phyloP scores from a whole-genome alignment of 2,797 vertebrate genomes.

The Ctenopoma kingsleyae region DNA sequence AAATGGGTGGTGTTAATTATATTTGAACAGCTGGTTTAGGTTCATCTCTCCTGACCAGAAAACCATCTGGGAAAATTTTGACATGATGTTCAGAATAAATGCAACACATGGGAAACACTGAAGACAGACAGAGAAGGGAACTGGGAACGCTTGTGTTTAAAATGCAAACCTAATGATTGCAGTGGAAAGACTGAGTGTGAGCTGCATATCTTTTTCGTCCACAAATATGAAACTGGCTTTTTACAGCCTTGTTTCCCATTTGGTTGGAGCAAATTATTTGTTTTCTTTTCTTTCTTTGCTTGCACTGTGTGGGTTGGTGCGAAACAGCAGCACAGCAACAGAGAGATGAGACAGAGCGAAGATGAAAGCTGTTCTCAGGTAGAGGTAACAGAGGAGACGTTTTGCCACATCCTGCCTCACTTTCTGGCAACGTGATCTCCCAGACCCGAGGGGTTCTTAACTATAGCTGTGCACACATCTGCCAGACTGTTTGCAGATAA shows the following conservation, averaged over 20 bases:
- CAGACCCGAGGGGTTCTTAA: constrained; percentile 43
- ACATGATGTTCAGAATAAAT: constrained; percentile 39
- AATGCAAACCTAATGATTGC: constrained; percentile 38
- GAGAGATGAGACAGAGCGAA: constrained; percentile 27
- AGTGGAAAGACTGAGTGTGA: constrained; percentile 53
- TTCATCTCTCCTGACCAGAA: constrained; percentile 48
- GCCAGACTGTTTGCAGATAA: constrained; percentile 35
- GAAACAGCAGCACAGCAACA: constrained; percentile 52
- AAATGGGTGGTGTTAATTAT: constrained; percentile 44
- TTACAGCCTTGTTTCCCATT: background rate
- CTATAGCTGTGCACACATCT: constrained; percentile 24
- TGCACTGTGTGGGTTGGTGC: constrained; percentile 58
- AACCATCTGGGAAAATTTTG: constrained; percentile 47
- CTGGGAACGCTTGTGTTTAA: constrained; percentile 26
- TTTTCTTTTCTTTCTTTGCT: constrained; percentile 33
- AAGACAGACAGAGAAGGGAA: constrained; percentile 23
- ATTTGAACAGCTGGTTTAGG: constrained; percentile 40
- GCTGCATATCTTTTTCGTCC: constrained; percentile 26
- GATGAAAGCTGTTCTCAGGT: constrained; percentile 61
- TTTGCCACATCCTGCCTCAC: constrained; percentile 75
- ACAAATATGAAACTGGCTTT: constrained; percentile 44
- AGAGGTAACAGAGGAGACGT: constrained; percentile 33
- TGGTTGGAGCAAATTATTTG: constrained; percentile 34
- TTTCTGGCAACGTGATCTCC: constrained; percentile 43
- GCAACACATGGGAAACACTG: constrained; percentile 31